Evolutionary conservation across 2,888 invertebrate species (phyloP).

Genomic region (Drosophila siamana): DNA sequence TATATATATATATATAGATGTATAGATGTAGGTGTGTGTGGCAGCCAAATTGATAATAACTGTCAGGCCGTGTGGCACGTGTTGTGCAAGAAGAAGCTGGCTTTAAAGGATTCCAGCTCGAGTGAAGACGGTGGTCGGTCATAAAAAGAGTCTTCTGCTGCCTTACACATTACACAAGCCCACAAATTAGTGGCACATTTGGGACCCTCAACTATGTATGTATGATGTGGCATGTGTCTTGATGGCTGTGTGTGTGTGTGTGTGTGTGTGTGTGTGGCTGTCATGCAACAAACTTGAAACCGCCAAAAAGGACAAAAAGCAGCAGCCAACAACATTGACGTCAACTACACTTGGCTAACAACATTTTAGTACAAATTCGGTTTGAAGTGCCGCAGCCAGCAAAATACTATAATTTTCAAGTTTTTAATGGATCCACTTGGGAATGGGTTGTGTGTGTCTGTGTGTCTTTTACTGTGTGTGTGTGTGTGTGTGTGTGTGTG

Average conservation of each 20-base stretch:
- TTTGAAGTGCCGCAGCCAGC: constrained; percentile 11
- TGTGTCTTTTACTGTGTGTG: not conserved
- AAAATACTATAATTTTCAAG: constrained; percentile 31
- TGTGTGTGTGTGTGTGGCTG: constrained; percentile 39
- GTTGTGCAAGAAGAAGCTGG: constrained; percentile 25
- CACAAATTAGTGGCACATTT: constrained; percentile 73
- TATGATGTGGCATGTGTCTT: too few species aligned
- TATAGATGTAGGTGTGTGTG: not conserved
- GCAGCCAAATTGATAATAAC: constrained; percentile 48
- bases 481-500: not conserved
- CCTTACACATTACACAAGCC: constrained; percentile 59
- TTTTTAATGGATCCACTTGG: constrained; percentile 36
- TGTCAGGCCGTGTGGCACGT: constrained; percentile 52
- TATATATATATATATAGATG: too few species aligned
- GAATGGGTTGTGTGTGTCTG: not conserved
- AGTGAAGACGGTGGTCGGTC: constrained; percentile 58
- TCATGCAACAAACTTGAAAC: constrained; percentile 62
- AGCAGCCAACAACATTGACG: constrained; percentile 33
- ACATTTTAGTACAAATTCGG: constrained; percentile 40
- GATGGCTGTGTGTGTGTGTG: constrained; percentile 12
- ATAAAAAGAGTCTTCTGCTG: constrained; percentile 49
- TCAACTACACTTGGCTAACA: constrained; percentile 51
- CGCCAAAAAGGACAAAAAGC: constrained; percentile 34
- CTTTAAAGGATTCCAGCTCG: constrained; percentile 34
- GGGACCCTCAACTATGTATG: constrained; percentile 50